Base-by-base conservation (phyloP, 2,113 vertebrate species). In the Chloropsis cyanopogon region DNA sequence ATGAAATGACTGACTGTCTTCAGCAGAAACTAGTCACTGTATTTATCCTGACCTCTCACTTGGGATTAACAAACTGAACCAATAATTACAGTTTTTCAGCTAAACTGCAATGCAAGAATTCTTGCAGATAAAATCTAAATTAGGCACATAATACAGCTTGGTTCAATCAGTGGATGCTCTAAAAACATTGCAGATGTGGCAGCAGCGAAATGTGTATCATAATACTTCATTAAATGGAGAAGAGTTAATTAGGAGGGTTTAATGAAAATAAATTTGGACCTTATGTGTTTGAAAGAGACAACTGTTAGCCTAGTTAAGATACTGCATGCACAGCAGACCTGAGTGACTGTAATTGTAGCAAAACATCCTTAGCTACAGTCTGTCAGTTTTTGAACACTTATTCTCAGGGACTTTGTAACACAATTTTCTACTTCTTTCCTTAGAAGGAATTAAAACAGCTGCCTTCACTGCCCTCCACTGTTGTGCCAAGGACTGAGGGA, bases 401-500 rank as follows among this genome's bases (percentile, higher is more conserved):
- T 13, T 82, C 20, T 26, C 37, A 60, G 37, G 9, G 25, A 14
- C 69, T 89, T 82, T 35, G 7, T 79, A 65, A 77, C 28, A 7
- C 47, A 42, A 5, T 47, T 93, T 92, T 88, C 64, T 90, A 0
- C 18, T 94, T 57, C 28, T 54, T 82, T 90, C 54, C 31, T 86
- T 65, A 97, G 96, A 96, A 82, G 88, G 92, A 95, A 56, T 78
- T 92, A 92, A 97, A 97, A 54, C 76, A 85, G 46, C 20, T 86
- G 28, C 35, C 94, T 96, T 92, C 90, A 72, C 77, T 96, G 88
- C 66, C 97, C 18, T 79, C 97, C 66, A 95, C 96, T 63, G 49
- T 70, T 85, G n/a, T 66, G 44, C 96, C 95, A 57, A 95, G 91
- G 70, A 92, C 95, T 85, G 96, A 96, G 83, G 96, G 89, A 95